These are phyloP conservation scores for Platorchestia sp. DNA, from an alignment of 1,140 invertebrate species.

Conservation along the genomic window DNA sequence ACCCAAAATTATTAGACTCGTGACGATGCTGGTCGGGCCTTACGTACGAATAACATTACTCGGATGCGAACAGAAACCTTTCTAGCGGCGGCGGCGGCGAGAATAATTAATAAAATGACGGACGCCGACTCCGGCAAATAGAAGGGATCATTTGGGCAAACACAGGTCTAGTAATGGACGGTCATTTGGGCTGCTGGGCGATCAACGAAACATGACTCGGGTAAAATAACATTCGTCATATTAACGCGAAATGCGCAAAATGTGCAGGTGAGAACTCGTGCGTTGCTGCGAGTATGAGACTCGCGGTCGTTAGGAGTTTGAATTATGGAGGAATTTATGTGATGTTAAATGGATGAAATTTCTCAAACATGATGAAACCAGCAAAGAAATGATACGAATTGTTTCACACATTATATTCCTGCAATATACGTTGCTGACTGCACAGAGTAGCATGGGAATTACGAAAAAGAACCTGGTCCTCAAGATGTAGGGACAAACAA, in stretches of 20 bases:
- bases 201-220: not conserved
- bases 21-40: not conserved
- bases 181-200: not conserved
- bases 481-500: no score
- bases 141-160: not conserved
- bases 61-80: not conserved
- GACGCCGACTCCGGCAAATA: not conserved
- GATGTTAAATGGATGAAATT: no score
- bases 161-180: not conserved
- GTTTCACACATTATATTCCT: no score
- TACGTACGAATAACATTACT: conserved; percentile 1
- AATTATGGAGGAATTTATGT: no score
- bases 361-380: no score
- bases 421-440: no score
- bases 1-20: not conserved
- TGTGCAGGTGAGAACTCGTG: not conserved
- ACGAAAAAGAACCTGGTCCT: no score
- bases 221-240: not conserved
- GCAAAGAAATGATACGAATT: no score
- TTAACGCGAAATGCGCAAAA: not conserved
- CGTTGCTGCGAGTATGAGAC: no score
- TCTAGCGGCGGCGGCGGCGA: not conserved
- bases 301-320: no score
- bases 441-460: no score
- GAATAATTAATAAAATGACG: conserved; percentile 26